Evolutionary conservation across 2,797 vertebrate species (phyloP), one percentile per base, ranked within the genome.

Genomic region (Urocyon cinereoargenteus): DNA sequence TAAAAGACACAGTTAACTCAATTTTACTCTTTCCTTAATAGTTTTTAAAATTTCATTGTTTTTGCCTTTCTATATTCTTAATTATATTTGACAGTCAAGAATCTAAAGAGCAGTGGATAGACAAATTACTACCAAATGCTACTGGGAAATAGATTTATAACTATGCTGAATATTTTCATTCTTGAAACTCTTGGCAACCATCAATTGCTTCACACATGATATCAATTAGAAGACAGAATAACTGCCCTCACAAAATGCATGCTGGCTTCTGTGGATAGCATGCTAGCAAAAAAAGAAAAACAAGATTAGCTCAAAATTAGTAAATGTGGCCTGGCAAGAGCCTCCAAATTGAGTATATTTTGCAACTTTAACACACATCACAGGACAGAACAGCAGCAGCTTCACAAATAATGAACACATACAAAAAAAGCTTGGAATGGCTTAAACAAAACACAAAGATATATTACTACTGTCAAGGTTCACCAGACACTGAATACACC

Each of bases 111-210:
- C 86, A 92, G 91, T 31, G 77, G 21, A 85, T 86, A 82, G 82
- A 96, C 24, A 97, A 97, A 98, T 62, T 90, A 95, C 36, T 97
- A 98, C 85, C 94, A 96, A 92, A 94, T 91, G 94, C 93, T 93
- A 21, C 73, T 5, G 13, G 49, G 55, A 96, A 98, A 98, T 6
- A 6, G 11, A 36, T 85, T 94, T 92, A 86, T 61, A 57, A 91
- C 40, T 82, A 79, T 12, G 36, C 45, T 93, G 75, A 95, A 51
- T 88, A 96, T 95, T 98, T 98, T 97, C 72, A 92, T 93, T 97
- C 86, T 97, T 96, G 72, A 97, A 91, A 95, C 61, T 93, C 79
- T 96, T 94, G 75, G 92, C 86, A 94, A 59, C 34, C 1, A 9
- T 34, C 31, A 91, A 51, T 57, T 61, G 86, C 36, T 97, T 97